Evolutionary conservation across 2,888 invertebrate species (phyloP).

Genomic region (Chelonus formosanus): DNA sequence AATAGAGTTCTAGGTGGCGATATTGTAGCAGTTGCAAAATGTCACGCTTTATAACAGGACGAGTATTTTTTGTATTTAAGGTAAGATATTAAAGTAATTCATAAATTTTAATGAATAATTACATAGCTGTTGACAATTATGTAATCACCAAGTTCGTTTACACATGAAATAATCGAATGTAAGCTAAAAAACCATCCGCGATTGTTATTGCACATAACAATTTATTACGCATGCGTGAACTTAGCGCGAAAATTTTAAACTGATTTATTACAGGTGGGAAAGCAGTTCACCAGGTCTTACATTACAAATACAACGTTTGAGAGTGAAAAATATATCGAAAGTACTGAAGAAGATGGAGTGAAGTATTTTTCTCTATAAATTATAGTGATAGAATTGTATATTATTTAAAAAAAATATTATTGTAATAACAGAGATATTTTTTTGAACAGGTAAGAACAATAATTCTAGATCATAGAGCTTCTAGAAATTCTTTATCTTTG

Average conservation of each 20-base stretch:
- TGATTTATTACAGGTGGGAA: slow-evolving; percentile 48
- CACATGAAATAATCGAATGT: too few species aligned
- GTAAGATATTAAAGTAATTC: neutral
- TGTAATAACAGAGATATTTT: neutral
- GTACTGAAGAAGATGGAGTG: slow-evolving; percentile 51
- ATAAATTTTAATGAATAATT: too few species aligned
- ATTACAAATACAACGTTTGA: slow-evolving; percentile 41
- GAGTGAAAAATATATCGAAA: slow-evolving; percentile 48
- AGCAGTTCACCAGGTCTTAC: slow-evolving; percentile 48
- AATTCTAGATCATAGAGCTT: slow-evolving; percentile 51
- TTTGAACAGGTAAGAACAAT: slow-evolving; percentile 52
- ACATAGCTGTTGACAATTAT: too few species aligned
- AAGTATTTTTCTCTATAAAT: neutral
- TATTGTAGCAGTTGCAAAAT: neutral
- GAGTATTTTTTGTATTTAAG: neutral
- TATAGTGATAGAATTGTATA: too few species aligned
- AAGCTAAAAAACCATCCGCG: too few species aligned
- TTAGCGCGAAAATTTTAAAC: too few species aligned
- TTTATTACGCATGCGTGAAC: too few species aligned
- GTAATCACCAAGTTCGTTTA: too few species aligned
- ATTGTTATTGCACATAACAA: too few species aligned
- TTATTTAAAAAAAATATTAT: neutral
- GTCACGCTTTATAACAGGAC: slow-evolving; percentile 10
- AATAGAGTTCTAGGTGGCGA: slow-evolving; percentile 9
- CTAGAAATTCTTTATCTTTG: slow-evolving; percentile 85